These are phyloP conservation scores for Chiroxiphia lanceolata DNA, from an alignment of 2,797 vertebrate species.

Conservation along the genomic window DNA sequence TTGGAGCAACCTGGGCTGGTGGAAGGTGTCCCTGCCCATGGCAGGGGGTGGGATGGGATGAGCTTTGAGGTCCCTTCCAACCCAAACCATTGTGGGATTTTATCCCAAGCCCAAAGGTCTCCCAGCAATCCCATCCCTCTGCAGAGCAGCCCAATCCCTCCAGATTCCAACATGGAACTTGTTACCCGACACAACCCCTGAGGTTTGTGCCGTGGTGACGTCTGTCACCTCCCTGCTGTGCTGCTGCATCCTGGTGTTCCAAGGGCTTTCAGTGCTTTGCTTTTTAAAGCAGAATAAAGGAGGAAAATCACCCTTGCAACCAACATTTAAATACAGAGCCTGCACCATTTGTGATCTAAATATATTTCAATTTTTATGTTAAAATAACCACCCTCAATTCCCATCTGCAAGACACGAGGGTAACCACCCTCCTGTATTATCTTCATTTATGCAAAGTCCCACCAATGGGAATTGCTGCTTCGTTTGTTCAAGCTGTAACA, in stretches of 20 bases:
- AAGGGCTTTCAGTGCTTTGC: not conserved
- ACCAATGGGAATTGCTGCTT: not conserved
- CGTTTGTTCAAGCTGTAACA: not conserved
- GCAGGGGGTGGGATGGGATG: fast-evolving
- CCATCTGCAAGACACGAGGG: not conserved
- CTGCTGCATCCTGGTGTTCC: not conserved
- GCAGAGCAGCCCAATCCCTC: not conserved
- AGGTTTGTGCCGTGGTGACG: not conserved
- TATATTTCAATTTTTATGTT: conserved; percentile 1
- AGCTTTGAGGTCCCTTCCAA: not conserved
- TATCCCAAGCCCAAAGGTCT: not conserved
- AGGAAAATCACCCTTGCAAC: not conserved
- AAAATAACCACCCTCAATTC: not conserved
- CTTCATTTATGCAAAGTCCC: not conserved
- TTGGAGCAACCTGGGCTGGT: not conserved
- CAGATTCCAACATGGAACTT: not conserved
- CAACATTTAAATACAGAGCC: not conserved
- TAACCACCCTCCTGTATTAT: conserved; percentile 3
- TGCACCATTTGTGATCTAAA: not conserved
- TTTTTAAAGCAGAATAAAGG: not conserved
- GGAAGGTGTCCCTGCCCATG: not conserved
- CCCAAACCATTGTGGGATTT: not conserved
- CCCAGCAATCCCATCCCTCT: fast-evolving
- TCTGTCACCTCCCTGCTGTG: not conserved
- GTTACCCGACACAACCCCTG: not conserved